Evolutionary conservation across 2,888 invertebrate species (phyloP).

Genomic region (Bombyx huttoni): DNA sequence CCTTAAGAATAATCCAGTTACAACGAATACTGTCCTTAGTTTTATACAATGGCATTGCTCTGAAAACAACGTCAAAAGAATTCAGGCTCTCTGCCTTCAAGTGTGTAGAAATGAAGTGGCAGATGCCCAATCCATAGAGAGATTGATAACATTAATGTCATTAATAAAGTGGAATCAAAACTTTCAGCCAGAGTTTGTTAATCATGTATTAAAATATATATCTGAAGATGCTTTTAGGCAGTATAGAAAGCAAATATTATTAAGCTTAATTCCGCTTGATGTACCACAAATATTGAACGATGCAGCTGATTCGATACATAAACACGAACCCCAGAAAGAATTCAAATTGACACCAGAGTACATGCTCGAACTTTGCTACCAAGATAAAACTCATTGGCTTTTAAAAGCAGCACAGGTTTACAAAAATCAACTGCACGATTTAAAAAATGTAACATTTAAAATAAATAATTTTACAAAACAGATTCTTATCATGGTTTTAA

Average conservation of each 20-base stretch:
- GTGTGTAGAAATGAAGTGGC: conserved; percentile 40
- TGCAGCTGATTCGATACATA: conserved; percentile 45
- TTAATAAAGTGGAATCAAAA: conserved; percentile 43
- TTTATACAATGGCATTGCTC: conserved; percentile 33
- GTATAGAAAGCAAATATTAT: conserved; percentile 54
- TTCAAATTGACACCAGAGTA: conserved; percentile 62
- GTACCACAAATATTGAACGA: conserved; percentile 41
- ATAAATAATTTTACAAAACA: conserved; percentile 66
- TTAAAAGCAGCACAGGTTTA: conserved; percentile 59
- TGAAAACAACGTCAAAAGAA: conserved; percentile 27
- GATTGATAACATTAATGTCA: conserved; percentile 44
- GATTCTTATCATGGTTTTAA: conserved; percentile 61
- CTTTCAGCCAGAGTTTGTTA: conserved; percentile 32
- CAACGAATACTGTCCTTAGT: conserved; percentile 36
- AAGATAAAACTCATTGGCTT: conserved; percentile 61
- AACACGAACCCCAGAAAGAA: conserved; percentile 50
- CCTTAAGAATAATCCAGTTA: conserved; percentile 54
- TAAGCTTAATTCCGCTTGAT: conserved; percentile 50
- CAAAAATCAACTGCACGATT: conserved; percentile 53
- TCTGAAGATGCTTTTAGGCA: conserved; percentile 48
- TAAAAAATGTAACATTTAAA: conserved; percentile 61
- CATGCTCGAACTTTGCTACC: conserved; percentile 65
- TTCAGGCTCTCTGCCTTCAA: conserved; percentile 46
- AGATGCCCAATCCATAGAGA: conserved; percentile 40
- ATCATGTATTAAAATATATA: conserved; percentile 38